These are phyloP conservation scores for Gallirallus australis DNA, from an alignment of 2,797 vertebrate species.

Conservation along the genomic window DNA sequence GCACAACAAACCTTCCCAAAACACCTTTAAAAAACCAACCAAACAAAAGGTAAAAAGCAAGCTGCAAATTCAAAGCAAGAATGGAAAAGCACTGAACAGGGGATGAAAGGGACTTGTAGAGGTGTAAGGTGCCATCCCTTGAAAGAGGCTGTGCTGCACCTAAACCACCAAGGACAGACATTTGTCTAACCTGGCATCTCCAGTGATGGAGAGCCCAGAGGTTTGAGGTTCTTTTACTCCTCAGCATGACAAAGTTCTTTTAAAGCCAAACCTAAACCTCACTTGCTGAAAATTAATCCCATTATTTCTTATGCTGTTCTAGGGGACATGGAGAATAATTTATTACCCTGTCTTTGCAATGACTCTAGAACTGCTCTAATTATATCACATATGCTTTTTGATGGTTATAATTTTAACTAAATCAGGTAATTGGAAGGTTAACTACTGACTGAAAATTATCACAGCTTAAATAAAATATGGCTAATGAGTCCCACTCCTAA, in stretches of 20 bases:
- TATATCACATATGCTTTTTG: background rate
- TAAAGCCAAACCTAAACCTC: background rate
- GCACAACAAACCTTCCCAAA: background rate
- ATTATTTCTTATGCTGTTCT: background rate
- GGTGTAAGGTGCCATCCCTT: too few relatives aligned
- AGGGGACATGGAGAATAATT: background rate
- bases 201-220: background rate
- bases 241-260: background rate
- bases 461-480: conserved; percentile 8
- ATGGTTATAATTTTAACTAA: conserved; percentile 22
- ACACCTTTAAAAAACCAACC: background rate
- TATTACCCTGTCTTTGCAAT: background rate
- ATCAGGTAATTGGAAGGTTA: conserved; percentile 37
- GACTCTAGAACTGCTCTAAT: background rate
- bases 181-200: background rate
- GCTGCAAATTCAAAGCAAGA: background rate
- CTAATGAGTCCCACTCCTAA: background rate
- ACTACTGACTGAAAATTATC: conserved; percentile 2
- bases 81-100: background rate
- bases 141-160: too few relatives aligned
- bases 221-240: background rate
- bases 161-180: too few relatives aligned
- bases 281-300: background rate
- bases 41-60: background rate
- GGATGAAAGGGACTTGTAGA: background rate